Conservation (phyloP, 2,113 vertebrate genomes). For the Percina caprodes region DNA sequence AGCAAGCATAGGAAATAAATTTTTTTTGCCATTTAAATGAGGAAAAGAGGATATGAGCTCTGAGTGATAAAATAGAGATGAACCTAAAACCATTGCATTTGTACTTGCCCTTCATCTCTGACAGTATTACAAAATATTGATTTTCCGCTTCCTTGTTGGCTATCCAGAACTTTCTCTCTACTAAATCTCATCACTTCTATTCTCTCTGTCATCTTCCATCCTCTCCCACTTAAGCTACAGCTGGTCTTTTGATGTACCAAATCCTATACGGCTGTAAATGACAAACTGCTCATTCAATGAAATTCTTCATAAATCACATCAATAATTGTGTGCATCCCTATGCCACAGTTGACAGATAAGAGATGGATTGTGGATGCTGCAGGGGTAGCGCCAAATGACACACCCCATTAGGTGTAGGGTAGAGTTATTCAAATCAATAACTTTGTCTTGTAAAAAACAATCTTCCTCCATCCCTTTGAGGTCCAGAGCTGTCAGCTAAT, state of each 20-base stretch:
- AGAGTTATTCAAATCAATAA: conserved; percentile 83
- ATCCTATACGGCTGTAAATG: conserved; percentile 75
- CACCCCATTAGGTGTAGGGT: conserved; percentile 75
- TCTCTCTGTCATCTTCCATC: conserved; percentile 14
- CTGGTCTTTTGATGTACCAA: conserved; percentile 39
- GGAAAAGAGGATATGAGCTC: not conserved
- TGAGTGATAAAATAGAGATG: conserved; percentile 75
- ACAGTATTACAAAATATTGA: conserved; percentile 80
- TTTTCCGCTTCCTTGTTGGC: conserved; percentile 56
- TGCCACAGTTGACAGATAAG: conserved; percentile 82
- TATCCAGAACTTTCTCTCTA: not conserved
- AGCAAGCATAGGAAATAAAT: conserved; percentile 1
- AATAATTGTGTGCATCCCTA: conserved; percentile 72
- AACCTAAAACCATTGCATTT: conserved; percentile 85
- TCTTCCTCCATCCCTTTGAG: conserved; percentile 57
- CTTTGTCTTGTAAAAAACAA: conserved; percentile 54
- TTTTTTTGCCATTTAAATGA: conserved; percentile 9
- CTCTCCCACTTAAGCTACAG: not conserved
- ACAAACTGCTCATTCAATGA: conserved; percentile 83
- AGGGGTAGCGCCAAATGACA: conserved; percentile 76
- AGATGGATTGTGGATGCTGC: conserved; percentile 86
- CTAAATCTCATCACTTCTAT: conserved; percentile 8
- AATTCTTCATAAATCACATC: conserved; percentile 88
- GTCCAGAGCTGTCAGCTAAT: conserved; percentile 64
- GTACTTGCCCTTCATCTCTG: conserved; percentile 78